Evolutionary conservation across 2,797 vertebrate genomes (phyloP).

Genomic region (Bradypodion ventrale): DNA sequence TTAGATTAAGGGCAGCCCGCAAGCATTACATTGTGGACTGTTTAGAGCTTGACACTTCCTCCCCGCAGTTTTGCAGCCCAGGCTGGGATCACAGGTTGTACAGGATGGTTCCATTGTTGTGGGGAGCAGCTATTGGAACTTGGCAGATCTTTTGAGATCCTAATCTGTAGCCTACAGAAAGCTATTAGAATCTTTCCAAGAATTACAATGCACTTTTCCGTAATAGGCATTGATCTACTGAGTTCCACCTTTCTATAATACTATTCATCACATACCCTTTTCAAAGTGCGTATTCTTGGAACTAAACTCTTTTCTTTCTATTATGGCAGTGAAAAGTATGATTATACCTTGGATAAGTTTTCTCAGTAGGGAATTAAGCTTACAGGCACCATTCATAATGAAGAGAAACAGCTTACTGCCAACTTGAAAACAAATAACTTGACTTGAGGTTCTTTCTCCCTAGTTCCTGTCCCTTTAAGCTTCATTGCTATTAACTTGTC

Average conservation of each 20-base stretch:
- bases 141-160: slow-evolving; percentile 22
- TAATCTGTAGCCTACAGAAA: slow-evolving; percentile 30
- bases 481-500: slow-evolving; percentile 27
- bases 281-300: slow-evolving; percentile 21
- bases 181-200: slow-evolving; percentile 6
- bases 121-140: slow-evolving; percentile 19
- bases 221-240: background rate
- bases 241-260: slow-evolving; percentile 29
- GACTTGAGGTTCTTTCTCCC: slow-evolving; percentile 30
- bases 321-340: slow-evolving; percentile 20
- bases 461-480: slow-evolving; percentile 32
- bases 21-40: background rate
- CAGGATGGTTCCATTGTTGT: background rate
- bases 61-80: background rate
- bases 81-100: background rate
- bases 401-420: slow-evolving; percentile 30
- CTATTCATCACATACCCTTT: slow-evolving; percentile 26
- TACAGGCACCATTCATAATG: background rate
- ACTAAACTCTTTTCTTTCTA: slow-evolving; percentile 24
- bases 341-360: slow-evolving; percentile 29
- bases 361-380: background rate
- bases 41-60: background rate
- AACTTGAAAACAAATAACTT: slow-evolving; percentile 43
- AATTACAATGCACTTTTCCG: background rate
- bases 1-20: too few species aligned